Base-by-base conservation (phyloP, 2,797 vertebrate genomes). In the Neopelma chrysocephalum region DNA sequence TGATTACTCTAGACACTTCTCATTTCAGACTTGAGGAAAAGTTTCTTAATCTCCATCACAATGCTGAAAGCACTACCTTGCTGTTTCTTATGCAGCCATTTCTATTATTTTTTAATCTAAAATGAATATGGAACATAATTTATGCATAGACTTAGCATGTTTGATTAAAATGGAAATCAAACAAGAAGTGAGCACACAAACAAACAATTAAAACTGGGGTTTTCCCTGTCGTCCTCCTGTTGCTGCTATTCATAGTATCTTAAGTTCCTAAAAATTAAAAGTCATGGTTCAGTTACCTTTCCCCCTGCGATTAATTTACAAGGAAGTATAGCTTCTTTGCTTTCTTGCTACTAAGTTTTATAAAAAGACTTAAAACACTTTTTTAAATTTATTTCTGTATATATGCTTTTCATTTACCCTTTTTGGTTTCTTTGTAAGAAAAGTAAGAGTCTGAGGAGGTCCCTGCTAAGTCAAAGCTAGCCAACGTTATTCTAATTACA, bases 261-360 rank as follows among this genome's bases (percentile, higher is more conserved):
- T 50, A 82, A 71, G 19, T 57, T 87, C 21, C 60, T 38, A 64
- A 75, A 83, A 92, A 92, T 89, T 92, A 70, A 92, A 95, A 92
- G 80, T 32, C 51, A 82, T 62, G 32, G 64, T 58, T 92, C 60
- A 70, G 43, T 68, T 91, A 65, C 36, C 45, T 66, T 36, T 64
- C 13, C 15, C 17, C 18, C 15, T 9, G 15, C 10, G 0, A 87
- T 54, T 72, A 79, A 92, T 90, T 92, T 92, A 58, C 43, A 61
- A 56, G 22, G 22, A 79, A 65, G 47, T 54, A 87, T 32, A 87
- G 13, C 6, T 84, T 62, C 27, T 73, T 76, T 91, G 32, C 36
- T 69, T 93, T 61, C 20, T 56, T 86, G 40, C 15, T 72, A n/a
- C 40, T 56, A 43, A 38, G 14, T 62, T 69, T 79, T 29, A 91